phyloP scores from a whole-genome alignment of 2,113 vertebrate species.

The Mustelus asterias region DNA sequence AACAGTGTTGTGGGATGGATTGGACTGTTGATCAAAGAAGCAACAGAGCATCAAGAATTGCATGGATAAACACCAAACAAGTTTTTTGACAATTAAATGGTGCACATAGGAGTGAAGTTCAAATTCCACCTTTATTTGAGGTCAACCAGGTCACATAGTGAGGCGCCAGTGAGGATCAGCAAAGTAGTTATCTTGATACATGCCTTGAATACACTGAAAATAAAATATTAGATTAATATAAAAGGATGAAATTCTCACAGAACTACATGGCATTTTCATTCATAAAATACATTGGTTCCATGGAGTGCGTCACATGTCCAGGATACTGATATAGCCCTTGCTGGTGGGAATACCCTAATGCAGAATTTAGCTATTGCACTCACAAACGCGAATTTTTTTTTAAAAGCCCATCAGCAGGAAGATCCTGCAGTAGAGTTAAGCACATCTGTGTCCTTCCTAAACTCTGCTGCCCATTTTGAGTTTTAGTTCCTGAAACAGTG shows the following conservation, averaged over 20 bases:
- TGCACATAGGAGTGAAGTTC: not conserved
- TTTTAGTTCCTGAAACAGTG: not conserved
- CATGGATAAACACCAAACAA: not conserved
- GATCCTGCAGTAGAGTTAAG: not conserved
- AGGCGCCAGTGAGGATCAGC: not conserved
- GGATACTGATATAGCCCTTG: not conserved
- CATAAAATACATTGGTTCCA: not conserved
- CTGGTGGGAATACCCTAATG: not conserved
- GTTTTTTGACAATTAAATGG: not conserved
- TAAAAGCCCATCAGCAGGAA: not conserved
- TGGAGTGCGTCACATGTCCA: not conserved
- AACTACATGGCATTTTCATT: conserved; percentile 10
- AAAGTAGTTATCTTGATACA: not conserved
- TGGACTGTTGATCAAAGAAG: not conserved
- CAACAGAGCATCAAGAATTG: not conserved
- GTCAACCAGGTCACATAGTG: conserved; percentile 7
- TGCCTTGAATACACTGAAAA: not conserved
- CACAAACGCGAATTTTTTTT: not conserved
- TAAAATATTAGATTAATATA: conserved; percentile 1
- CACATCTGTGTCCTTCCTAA: not conserved
- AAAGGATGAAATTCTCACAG: not conserved
- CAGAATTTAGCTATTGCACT: not conserved
- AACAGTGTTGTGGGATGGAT: not conserved
- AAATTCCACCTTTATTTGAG: conserved; percentile 3
- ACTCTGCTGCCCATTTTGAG: not conserved